A percentile compares a stretch with the other conserved stretches of the same genome.
These are phyloP conservation scores for Mastomys natalensis DNA, from an alignment of 2,113 vertebrate species.

Conservation along the genomic window DNA sequence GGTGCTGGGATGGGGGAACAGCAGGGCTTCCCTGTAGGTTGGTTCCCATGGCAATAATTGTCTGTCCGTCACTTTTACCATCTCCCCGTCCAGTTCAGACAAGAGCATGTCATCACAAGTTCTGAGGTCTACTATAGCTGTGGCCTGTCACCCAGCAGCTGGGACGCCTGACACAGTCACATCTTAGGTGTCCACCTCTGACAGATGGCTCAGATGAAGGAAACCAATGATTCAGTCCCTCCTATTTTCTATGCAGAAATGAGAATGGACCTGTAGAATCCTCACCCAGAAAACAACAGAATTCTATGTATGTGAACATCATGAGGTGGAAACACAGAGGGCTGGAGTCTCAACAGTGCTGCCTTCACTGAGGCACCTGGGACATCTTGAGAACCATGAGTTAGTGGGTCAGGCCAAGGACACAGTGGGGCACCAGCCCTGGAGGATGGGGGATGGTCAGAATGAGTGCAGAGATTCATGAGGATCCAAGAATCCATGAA, in stretches of 20 bases:
- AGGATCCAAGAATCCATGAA: background rate
- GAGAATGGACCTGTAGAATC: background rate
- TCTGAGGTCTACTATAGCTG: background rate
- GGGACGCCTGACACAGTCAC: background rate
- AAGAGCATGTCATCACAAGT: background rate
- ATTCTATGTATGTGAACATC: background rate
- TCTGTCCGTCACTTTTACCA: fast-evolving
- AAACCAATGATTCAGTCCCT: background rate
- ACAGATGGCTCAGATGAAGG: background rate
- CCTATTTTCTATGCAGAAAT: background rate
- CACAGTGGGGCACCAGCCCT: too few relatives aligned
- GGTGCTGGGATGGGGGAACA: too few relatives aligned
- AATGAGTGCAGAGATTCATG: fast-evolving
- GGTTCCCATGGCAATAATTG: background rate
- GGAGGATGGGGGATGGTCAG: background rate
- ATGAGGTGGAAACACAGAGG: background rate
- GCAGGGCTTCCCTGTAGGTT: background rate
- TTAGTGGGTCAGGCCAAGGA: background rate
- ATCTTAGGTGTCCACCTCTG: background rate
- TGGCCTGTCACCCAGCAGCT: background rate
- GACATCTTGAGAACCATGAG: background rate
- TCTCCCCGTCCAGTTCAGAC: background rate
- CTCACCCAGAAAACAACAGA: background rate
- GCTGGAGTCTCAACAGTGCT: background rate
- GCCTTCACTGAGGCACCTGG: background rate